Conservation (phyloP, 2,888 invertebrate genomes). For the Polietes domitor region DNA sequence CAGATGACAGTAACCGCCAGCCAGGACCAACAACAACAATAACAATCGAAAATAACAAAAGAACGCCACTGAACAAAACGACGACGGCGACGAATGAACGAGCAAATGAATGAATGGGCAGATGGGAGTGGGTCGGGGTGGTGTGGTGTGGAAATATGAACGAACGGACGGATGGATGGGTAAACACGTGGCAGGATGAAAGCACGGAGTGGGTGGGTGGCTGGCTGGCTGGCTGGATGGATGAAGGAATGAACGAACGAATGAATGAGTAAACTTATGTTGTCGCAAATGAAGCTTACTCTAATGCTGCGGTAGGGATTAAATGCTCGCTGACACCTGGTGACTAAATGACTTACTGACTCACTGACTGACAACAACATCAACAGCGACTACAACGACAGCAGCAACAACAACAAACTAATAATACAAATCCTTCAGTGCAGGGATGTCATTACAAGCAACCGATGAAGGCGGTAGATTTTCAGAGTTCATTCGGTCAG, state of each 20-base stretch:
- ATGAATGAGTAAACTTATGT: slow-evolving; percentile 48
- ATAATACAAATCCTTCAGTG: neutral
- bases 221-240: neutral
- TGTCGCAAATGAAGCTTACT: slow-evolving; percentile 54
- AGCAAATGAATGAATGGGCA: slow-evolving; percentile 4
- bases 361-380: slow-evolving; percentile 38
- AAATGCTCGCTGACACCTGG: slow-evolving; percentile 62
- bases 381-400: neutral
- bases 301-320: slow-evolving; percentile 61
- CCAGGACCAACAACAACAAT: neutral
- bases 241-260: slow-evolving; percentile 34
- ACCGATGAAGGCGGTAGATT: too few species aligned
- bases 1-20: neutral
- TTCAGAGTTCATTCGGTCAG: too few species aligned
- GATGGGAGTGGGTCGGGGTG: too few species aligned
- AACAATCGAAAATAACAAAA: slow-evolving; percentile 28
- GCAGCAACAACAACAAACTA: slow-evolving; percentile 9
- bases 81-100: slow-evolving; percentile 16
- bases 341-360: slow-evolving; percentile 47
- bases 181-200: neutral
- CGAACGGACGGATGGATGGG: neutral
- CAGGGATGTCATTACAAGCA: neutral
- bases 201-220: neutral
- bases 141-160: too few species aligned
- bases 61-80: neutral